phyloP scores from a whole-genome alignment of 2,888 invertebrate species.

The Sminthurinus aureus region DNA sequence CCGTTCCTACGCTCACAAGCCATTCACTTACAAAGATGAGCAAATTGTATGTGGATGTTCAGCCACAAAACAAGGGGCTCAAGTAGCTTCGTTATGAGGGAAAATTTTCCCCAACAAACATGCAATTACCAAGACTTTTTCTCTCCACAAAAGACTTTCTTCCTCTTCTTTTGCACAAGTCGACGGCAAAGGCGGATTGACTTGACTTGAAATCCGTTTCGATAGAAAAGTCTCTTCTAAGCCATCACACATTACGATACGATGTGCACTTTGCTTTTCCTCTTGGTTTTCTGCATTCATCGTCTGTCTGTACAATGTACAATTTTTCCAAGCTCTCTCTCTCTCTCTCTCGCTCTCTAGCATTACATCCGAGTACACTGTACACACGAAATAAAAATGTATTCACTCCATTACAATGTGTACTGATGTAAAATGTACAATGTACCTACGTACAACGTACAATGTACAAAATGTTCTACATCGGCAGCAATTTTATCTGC shows the following conservation, averaged over 20 bases:
- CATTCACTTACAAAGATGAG: conserved; percentile 15
- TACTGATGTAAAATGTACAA: not conserved
- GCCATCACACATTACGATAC: conserved; percentile 23
- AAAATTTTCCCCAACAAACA: conserved; percentile 33
- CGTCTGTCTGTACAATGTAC: no score
- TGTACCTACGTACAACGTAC: not conserved
- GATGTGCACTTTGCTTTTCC: conserved; percentile 2
- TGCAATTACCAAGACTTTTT: conserved; percentile 18
- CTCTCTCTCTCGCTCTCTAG: not conserved
- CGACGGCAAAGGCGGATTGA: not conserved
- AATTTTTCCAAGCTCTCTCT: not conserved
- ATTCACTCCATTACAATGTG: not conserved
- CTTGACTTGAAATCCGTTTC: conserved; percentile 2
- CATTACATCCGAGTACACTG: not conserved
- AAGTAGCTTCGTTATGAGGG: conserved; percentile 45
- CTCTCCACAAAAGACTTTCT: conserved; percentile 17
- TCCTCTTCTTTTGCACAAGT: not conserved
- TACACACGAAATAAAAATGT: not conserved
- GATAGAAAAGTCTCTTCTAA: conserved; percentile 13
- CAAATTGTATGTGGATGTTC: conserved; percentile 13
- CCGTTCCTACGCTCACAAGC: not conserved
- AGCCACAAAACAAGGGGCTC: conserved; percentile 21
- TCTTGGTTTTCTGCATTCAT: no score
- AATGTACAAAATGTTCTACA: no score
- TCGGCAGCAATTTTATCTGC: no score